Base-by-base conservation (phyloP, 1,140 invertebrate species). In the Chionoecetes opilio region DNA sequence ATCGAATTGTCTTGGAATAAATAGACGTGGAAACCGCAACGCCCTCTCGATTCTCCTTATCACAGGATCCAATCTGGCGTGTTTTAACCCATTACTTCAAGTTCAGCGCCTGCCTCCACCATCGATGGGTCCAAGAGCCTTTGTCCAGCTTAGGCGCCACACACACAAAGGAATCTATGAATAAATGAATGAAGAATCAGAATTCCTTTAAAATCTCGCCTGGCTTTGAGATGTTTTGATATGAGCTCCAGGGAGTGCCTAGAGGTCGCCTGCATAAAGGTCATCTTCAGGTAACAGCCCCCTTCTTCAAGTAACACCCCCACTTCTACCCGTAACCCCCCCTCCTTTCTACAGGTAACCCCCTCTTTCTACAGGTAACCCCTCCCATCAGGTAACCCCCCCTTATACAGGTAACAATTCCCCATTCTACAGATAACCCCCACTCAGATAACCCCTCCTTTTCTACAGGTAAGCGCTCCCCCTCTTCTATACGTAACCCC, bases 71-170 rank as follows among this genome's bases (percentile, higher is more conserved):
- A 91, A 95, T 95, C 94, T 95, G 32, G 82, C 92, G 94, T 95
- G 94, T 95, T 95, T 95, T 95, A 95, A 95, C 94, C 94, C 90
- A 95, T 95, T 95, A 95, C 94, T 95, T 95, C 94, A 95, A 91
- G 91, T 95, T 91, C 91, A 91, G 90, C 84, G 82, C 32, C 84
- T 46, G 90, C 82, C 41, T 35, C 87, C 82, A 82, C 90, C 94
- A 95, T 95, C 94, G 94, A 95, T 91, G 94, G 94, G 92, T 95
- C 94, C 94, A 38, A 90, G 90, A 92, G 90, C 91, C 94, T 53
- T 82, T 95, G 94, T 92, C 94, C 94, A 92, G 94, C 94, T 95
- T 95, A 95, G 35, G 90, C 93, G 90, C 91, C 89, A 88, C 90
- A 82, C 75, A 91, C 90, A 91, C 90, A 95, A 95, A 91, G 93